Evolutionary conservation across 2,797 vertebrate species (phyloP).

Genomic region (Lithobates pipiens): DNA sequence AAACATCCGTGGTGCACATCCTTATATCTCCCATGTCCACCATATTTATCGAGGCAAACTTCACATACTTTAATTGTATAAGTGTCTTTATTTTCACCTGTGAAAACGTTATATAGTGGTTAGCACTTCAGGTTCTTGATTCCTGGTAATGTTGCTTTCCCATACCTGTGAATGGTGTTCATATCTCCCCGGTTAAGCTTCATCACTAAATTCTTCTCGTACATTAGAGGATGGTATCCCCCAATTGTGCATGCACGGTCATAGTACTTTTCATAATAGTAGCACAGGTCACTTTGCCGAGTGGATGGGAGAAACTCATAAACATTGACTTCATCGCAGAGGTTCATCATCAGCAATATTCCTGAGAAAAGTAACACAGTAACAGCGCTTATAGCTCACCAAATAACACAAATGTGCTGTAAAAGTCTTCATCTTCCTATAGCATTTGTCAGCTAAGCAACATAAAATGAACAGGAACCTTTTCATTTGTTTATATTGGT

Average conservation of each 20-base stretch:
- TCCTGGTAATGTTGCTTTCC: conserved; percentile 76
- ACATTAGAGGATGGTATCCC: conserved; percentile 80
- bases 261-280: conserved; percentile 76
- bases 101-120: not conserved
- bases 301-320: conserved; percentile 82
- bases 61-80: too few species aligned
- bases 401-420: too few species aligned
- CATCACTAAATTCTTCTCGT: conserved; percentile 83
- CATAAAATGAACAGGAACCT: too few species aligned
- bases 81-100: too few species aligned
- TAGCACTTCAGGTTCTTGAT: conserved; percentile 71
- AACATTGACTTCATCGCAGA: conserved; percentile 78
- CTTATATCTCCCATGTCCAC: too few species aligned
- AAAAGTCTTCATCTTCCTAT: too few species aligned
- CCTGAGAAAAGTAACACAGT: conserved; percentile 65
- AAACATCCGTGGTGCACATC: too few species aligned
- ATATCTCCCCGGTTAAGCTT: conserved; percentile 76
- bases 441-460: too few species aligned
- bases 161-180: conserved; percentile 71
- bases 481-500: too few species aligned
- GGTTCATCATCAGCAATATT: conserved; percentile 79
- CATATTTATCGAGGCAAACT: too few species aligned
- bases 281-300: conserved; percentile 77
- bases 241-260: conserved; percentile 80
- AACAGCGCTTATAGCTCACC: too few species aligned